Percentiles rank a stretch among this genome's conserved stretches.
Conservation (phyloP, 2,797 vertebrate species). For the Phylloscopus collybita region DNA sequence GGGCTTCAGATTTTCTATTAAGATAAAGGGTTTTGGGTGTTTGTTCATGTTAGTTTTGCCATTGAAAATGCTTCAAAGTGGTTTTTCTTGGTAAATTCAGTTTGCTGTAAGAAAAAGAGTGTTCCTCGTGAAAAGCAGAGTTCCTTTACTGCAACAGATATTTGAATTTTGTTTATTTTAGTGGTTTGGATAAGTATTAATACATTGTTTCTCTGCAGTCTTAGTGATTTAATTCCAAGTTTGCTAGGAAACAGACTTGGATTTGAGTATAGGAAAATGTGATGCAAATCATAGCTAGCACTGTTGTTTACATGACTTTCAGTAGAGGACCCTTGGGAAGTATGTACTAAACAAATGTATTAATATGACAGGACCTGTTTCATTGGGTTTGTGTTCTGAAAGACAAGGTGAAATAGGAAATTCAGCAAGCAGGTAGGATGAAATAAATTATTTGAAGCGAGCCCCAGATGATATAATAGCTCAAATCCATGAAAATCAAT, state of each 20-base stretch:
- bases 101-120: background rate
- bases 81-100: background rate
- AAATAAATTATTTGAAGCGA: background rate
- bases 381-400: background rate
- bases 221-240: background rate
- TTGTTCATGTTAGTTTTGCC: background rate
- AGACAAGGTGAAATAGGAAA: background rate
- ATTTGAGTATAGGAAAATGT: background rate
- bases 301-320: background rate
- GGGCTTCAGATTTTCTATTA: background rate
- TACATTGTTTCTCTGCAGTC: background rate
- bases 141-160: background rate
- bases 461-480: background rate
- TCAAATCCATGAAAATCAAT: background rate
- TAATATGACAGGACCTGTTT: background rate
- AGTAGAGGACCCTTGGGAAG: background rate
- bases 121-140: background rate
- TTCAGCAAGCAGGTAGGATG: background rate
- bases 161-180: background rate
- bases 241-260: background rate
- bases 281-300: background rate
- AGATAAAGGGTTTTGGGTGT: background rate
- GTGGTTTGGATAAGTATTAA: background rate
- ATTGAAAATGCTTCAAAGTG: background rate
- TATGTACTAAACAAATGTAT: background rate